phyloP scores from a whole-genome alignment of 2,888 invertebrate species.

The Sinotaia quadrata region DNA sequence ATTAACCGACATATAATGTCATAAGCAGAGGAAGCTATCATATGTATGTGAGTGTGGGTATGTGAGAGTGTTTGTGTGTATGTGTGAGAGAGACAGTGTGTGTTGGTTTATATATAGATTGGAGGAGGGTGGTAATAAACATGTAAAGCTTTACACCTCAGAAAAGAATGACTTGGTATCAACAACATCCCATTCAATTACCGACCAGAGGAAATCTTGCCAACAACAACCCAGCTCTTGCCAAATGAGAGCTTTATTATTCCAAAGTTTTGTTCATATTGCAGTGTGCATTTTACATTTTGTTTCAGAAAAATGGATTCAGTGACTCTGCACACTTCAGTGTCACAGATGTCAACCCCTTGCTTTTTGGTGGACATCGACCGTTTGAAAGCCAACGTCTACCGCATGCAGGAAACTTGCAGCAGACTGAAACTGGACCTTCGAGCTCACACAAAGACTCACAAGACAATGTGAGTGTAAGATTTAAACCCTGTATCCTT shows the following conservation, averaged over 20 bases:
- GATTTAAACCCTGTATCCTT: too few species aligned
- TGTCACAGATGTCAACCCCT: constrained; percentile 51
- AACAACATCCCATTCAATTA: too few species aligned
- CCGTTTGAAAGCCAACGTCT: constrained; percentile 59
- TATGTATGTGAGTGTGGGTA: constrained; percentile 6
- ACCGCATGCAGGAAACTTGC: constrained; percentile 64
- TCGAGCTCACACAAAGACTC: constrained; percentile 70
- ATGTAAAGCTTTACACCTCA: not conserved
- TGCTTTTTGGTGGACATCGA: constrained; percentile 62
- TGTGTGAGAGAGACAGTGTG: not conserved
- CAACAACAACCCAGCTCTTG: too few species aligned
- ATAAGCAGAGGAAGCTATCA: too few species aligned
- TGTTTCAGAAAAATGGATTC: too few species aligned
- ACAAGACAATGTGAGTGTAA: constrained; percentile 67
- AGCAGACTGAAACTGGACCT: constrained; percentile 59
- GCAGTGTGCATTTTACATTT: too few species aligned
- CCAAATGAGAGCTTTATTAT: too few species aligned
- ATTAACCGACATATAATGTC: too few species aligned
- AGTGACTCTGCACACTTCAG: constrained; percentile 28
- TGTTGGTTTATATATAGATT: not conserved
- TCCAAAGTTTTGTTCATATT: too few species aligned
- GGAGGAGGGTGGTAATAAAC: not conserved
- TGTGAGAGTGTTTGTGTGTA: not conserved
- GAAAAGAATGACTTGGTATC: not conserved
- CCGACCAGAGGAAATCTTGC: too few species aligned